Base-by-base conservation (phyloP, 92 coral and sea anemone species). In the Siderastrea siderea region DNA sequence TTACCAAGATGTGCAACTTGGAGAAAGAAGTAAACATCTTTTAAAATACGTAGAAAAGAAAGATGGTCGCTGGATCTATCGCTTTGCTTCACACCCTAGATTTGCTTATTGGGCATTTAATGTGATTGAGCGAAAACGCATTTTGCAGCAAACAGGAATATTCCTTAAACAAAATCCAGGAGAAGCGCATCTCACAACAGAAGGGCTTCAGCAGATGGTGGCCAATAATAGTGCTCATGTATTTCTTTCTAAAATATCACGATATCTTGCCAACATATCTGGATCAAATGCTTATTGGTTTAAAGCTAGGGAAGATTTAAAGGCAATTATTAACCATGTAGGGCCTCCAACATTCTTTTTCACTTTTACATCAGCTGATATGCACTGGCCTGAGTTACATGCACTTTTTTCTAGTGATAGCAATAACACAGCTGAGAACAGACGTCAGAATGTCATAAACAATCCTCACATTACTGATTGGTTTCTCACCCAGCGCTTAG, bases 301-400 rank as follows among this genome's bases (percentile, higher is more conserved):
- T 80, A 94, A 89, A 75, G 93, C 91, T 46, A 88, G 74, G 78
- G 96, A 94, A 68, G 93, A 94, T 64, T 89, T 94, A 61, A 91
- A 91, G 74, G 92, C 95, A 78, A 92, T 92, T 47, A 92, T 88
- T 54, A 79, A 58, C 44, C 86, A 84, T 84, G 92, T 75, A 73
- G 92, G 92, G 26, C 86, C 90, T 63, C 95, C 95, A 73, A 92
- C 95, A 78, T 88, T 92, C 52, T 92, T 88, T 84, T 92, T 92
- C 76, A 92, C 95, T 16, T 92, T 88, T 75, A 88, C 92, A 8
- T 86, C 93, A 17, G 95, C 95, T 44, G 95, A 93, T 69, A 92
- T 92, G 95, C 90, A 92, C 72, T 92, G 90, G 95, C 93, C 95
- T 48, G 95, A 89, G 62, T 77, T 90, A 38, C 96, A 90, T n/a